These are phyloP conservation scores for Syritta pipiens DNA, from an alignment of 2,888 invertebrate genomes.

Conservation along the genomic window DNA sequence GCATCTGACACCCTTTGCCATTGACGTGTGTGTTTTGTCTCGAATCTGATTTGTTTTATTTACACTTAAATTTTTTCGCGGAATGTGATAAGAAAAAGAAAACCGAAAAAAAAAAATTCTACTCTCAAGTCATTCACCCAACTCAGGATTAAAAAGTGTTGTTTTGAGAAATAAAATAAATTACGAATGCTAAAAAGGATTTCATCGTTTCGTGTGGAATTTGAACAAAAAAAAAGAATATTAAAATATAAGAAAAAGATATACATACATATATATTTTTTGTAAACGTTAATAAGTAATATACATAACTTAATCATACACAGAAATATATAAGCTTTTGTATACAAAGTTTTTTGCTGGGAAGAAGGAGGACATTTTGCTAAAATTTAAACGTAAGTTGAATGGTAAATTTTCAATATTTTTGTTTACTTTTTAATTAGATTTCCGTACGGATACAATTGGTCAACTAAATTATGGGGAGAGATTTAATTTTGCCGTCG, in stretches of 20 bases:
- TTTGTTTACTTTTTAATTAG: background rate
- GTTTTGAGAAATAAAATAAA: background rate
- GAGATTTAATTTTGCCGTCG: too few relatives aligned
- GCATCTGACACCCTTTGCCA: too few relatives aligned
- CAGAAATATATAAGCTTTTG: slow-evolving; percentile 41
- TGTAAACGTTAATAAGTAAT: background rate
- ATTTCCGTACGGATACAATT: too few relatives aligned
- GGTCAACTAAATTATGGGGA: too few relatives aligned
- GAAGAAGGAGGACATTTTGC: slow-evolving; percentile 44
- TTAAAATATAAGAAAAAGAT: slow-evolving; percentile 3
- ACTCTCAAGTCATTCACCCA: slow-evolving; percentile 47
- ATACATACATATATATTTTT: slow-evolving; percentile 1
- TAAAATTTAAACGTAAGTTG: slow-evolving; percentile 49
- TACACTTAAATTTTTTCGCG: too few relatives aligned
- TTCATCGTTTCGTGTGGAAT: slow-evolving; percentile 43
- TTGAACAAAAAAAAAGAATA: background rate
- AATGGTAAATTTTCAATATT: too few relatives aligned
- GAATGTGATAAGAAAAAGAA: background rate
- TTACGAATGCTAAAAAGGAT: background rate
- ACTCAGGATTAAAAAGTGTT: slow-evolving; percentile 64
- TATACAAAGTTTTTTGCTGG: slow-evolving; percentile 25
- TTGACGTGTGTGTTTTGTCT: too few relatives aligned
- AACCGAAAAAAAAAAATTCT: background rate
- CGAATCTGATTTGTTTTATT: too few relatives aligned
- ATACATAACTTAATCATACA: slow-evolving; percentile 32